Conservation (phyloP, 2,888 invertebrate genomes). For the Microplitis manilae region DNA sequence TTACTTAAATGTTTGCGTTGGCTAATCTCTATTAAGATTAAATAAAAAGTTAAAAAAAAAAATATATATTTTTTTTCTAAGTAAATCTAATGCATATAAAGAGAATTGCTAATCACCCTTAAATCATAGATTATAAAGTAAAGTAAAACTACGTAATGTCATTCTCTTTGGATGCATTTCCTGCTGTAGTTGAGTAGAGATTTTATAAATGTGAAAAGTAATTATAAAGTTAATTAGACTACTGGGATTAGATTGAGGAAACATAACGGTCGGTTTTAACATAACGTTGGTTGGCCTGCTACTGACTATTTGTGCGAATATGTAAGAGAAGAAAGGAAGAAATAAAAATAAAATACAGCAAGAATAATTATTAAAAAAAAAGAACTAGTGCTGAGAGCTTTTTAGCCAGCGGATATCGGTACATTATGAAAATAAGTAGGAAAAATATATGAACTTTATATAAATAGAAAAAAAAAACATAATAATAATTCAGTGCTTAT, state of each 20-base stretch:
- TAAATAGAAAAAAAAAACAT: not conserved
- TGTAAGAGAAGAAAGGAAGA: not conserved
- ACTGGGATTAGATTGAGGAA: slow-evolving; percentile 48
- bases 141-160: slow-evolving; percentile 19
- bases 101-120: slow-evolving; percentile 28
- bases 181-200: slow-evolving; percentile 8
- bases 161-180: slow-evolving; percentile 8
- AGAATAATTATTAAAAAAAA: too few species aligned
- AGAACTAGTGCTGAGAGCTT: not conserved
- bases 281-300: not conserved
- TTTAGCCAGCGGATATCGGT: slow-evolving; percentile 30
- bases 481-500: slow-evolving; percentile 3
- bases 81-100: slow-evolving; percentile 20
- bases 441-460: slow-evolving; percentile 4
- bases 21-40: not conserved
- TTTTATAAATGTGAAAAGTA: slow-evolving; percentile 47
- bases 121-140: not conserved
- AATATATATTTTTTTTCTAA: not conserved
- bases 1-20: not conserved
- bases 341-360: not conserved
- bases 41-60: not conserved
- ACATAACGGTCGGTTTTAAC: slow-evolving; percentile 26
- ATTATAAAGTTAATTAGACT: slow-evolving; percentile 51
- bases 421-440: slow-evolving; percentile 6
- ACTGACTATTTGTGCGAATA: slow-evolving; percentile 16